Evolutionary conservation across 2,888 invertebrate genomes (phyloP).

Genomic region (Ommatoiulus sabulosus): DNA sequence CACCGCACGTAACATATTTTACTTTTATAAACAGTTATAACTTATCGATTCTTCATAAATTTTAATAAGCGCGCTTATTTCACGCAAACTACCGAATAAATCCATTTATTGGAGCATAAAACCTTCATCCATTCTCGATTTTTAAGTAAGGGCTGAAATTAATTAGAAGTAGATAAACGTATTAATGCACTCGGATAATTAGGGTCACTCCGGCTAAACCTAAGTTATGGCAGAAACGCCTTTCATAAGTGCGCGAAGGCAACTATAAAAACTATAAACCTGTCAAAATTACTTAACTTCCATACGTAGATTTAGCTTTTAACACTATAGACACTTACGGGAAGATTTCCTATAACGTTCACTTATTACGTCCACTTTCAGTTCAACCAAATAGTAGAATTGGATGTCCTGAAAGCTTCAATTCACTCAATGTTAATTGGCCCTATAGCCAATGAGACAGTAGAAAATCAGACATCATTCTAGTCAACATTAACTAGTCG

Average conservation of each 20-base stretch:
- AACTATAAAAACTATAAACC: not conserved
- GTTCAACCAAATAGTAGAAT: too few species aligned
- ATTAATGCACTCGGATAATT: not conserved
- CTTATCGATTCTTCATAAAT: constrained; percentile 20
- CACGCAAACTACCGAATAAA: constrained; percentile 8
- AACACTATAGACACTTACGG: too few species aligned
- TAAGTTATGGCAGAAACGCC: not conserved
- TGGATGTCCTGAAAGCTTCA: too few species aligned
- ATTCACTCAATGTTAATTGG: too few species aligned
- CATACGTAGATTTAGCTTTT: too few species aligned
- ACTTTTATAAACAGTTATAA: not conserved
- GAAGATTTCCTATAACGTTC: too few species aligned
- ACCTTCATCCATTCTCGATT: constrained; percentile 10
- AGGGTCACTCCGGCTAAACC: not conserved
- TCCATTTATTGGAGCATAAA: constrained; percentile 25
- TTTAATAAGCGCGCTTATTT: constrained; percentile 4
- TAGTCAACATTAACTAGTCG: too few species aligned
- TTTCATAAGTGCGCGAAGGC: not conserved
- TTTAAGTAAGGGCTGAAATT: not conserved
- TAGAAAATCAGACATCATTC: too few species aligned
- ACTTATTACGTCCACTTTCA: too few species aligned
- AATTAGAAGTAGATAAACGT: constrained; percentile 12
- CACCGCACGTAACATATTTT: not conserved
- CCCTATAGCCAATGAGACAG: too few species aligned
- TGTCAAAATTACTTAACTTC: not conserved